These are phyloP conservation scores for Steatocranus sp. DNA, from an alignment of 2,797 vertebrate genomes.

Conservation along the genomic window DNA sequence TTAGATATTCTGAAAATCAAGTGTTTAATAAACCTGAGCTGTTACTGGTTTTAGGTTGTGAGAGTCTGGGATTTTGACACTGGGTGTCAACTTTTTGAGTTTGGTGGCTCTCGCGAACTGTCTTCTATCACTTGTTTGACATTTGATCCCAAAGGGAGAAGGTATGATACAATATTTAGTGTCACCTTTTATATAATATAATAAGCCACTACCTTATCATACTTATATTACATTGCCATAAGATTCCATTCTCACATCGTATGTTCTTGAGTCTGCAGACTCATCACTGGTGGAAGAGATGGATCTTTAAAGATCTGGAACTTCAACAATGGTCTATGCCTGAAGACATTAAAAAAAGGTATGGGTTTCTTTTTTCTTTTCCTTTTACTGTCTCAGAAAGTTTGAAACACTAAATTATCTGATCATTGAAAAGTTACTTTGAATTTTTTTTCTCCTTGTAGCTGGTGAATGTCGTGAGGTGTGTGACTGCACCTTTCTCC, in stretches of 20 bases:
- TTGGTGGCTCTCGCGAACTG: conserved; percentile 54
- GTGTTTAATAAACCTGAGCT: not conserved
- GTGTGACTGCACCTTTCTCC: conserved; percentile 74
- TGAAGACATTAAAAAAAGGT: conserved; percentile 72
- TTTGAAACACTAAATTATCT: not conserved
- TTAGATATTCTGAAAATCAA: not conserved
- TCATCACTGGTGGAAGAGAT: conserved; percentile 75
- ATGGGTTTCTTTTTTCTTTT: not conserved
- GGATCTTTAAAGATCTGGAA: conserved; percentile 75
- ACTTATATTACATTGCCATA: not conserved
- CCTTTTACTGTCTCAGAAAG: not conserved
- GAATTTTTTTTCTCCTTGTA: conserved; percentile 20
- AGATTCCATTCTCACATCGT: not conserved
- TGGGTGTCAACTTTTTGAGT: conserved; percentile 74
- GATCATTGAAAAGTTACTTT: not conserved
- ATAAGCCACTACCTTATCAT: not conserved
- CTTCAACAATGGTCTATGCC: conserved; percentile 70
- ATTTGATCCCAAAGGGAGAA: conserved; percentile 74
- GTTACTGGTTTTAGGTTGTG: conserved; percentile 55
- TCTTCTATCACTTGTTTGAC: conserved; percentile 74
- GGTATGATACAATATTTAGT: conserved; percentile 35
- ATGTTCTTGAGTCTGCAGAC: conserved; percentile 42
- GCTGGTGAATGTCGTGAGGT: conserved; percentile 67
- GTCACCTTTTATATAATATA: not conserved
- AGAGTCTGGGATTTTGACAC: conserved; percentile 81